Evolutionary conservation across 2,113 vertebrate genomes (phyloP).

Genomic region (Stomatorhinus ivindoensis): DNA sequence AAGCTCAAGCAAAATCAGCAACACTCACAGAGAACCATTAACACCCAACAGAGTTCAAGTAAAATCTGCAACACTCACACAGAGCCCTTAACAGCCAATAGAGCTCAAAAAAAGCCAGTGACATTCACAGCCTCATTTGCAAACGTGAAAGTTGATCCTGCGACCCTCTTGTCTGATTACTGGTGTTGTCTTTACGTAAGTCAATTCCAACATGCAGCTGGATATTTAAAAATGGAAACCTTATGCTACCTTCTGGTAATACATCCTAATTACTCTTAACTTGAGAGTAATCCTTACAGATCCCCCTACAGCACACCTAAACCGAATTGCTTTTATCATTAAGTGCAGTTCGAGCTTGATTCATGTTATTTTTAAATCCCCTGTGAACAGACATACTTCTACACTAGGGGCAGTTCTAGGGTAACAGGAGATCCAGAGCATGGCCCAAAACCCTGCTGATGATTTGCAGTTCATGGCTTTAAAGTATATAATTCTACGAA

Average conservation of each 20-base stretch:
- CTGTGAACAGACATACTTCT: background rate
- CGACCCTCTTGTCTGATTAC: background rate
- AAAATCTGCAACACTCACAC: background rate
- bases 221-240: background rate
- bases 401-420: background rate
- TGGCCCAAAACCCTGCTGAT: background rate
- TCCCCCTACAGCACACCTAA: background rate
- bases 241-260: background rate
- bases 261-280: background rate
- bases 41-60: background rate
- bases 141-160: background rate
- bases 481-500: background rate
- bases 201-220: background rate
- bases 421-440: background rate
- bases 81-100: background rate
- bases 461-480: background rate
- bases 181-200: background rate
- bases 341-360: background rate
- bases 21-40: background rate
- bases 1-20: background rate
- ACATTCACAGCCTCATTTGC: background rate
- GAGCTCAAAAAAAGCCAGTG: background rate
- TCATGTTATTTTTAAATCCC: background rate
- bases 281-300: background rate
- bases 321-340: background rate